Evolutionary conservation across 2,888 invertebrate genomes (phyloP), one percentile per base, ranked within the genome.

Genomic region (Agonopterix arenella): DNA sequence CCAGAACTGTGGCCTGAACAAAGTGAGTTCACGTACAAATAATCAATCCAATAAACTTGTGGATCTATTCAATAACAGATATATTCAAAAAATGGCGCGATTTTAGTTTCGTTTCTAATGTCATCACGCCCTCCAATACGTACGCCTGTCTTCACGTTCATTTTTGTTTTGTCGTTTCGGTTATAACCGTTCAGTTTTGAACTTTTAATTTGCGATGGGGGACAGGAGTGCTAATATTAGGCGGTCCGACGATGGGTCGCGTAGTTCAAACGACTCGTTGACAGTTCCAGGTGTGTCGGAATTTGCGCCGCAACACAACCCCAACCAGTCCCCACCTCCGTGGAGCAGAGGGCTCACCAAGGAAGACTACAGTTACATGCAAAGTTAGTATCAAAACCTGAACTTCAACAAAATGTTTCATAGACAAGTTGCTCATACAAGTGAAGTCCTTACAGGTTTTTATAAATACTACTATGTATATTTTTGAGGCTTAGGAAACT

Each of bases 1-100:
- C 98, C 98, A 37, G 97, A 98, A 75, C 83, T 98, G 68, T 98
- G 98, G 98, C 98, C 98, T 18, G 97, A 98, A 82, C 95, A 96
- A 90, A 95, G 97, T 97, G 91, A 93, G 93, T 88, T 28, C 11
- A 47, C 53, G 36, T 45, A 45, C 4, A 10, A 47, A 13, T 38
- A 11, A 36, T 44, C 16, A 1, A 4, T 45, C 2, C n/a, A 8
- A n/a, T 40, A 46, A 38, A 16, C 36, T 36, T 40, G 18, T 11
- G n/a, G 18, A 18, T 40, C n/a, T 9, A 38, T 10, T 46, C n/a
- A n/a, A 38, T 38, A 42, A 49, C 18, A 37, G 16, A 43, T 42
- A 18, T 50, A 7, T 50, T 54, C 38, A 60, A 85, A 89, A 84
- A 78, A 74, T 77, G 76, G 84, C 88, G 88, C 76, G 75, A 80